phyloP scores from a whole-genome alignment of 1,140 invertebrate genomes.

The Antheraea mylitta region DNA sequence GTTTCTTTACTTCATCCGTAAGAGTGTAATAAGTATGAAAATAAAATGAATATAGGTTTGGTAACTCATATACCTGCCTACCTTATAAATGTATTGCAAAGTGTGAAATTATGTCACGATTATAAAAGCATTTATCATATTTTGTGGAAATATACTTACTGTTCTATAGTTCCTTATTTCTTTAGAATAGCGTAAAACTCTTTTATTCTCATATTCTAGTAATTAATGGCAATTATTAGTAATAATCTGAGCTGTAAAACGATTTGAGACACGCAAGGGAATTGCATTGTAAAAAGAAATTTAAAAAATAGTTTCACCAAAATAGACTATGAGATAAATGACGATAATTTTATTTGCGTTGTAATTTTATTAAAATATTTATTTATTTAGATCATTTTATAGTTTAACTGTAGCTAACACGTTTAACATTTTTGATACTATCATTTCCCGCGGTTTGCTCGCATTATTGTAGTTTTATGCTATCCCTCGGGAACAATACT shows the following conservation, averaged over 20 bases:
- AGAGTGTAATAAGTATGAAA: neutral
- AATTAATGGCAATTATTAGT: neutral
- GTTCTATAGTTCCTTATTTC: neutral
- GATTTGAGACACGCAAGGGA: neutral
- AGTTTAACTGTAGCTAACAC: no score
- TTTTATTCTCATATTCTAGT: neutral
- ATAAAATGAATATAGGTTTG: neutral
- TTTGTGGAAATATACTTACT: neutral
- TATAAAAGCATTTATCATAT: neutral
- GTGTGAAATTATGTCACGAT: neutral
- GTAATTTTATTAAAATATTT: no score
- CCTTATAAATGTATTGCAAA: neutral
- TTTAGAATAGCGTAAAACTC: neutral
- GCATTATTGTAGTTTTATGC: no score
- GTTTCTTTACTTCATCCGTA: neutral
- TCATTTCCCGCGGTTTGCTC: no score
- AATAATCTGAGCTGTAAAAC: neutral
- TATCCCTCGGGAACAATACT: no score
- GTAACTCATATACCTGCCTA: no score
- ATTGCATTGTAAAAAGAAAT: neutral
- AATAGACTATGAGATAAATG: no score
- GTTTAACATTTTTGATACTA: no score
- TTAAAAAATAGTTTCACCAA: neutral
- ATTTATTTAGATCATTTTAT: no score
- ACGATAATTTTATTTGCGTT: no score